phyloP scores from a whole-genome alignment of 2,797 vertebrate species.

The Ambastaia sidthimunki region DNA sequence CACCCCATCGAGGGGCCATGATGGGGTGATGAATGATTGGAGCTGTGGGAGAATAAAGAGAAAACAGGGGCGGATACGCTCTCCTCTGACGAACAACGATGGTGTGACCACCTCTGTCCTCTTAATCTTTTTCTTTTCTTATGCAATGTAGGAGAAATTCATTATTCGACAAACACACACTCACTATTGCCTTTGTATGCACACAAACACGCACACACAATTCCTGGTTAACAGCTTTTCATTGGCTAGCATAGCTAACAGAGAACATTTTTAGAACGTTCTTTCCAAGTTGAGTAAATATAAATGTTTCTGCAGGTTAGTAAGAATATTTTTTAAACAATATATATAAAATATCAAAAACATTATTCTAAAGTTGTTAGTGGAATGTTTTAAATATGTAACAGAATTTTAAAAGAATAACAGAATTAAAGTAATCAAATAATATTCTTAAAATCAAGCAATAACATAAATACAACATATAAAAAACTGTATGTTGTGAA shows the following conservation, averaged over 20 bases:
- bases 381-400: no score
- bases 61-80: not conserved
- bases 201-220: constrained; percentile 21
- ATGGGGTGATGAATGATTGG: constrained; percentile 73
- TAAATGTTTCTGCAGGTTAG: no score
- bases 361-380: no score
- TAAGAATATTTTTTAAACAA: no score
- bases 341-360: no score
- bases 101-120: constrained; percentile 18
- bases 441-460: no score
- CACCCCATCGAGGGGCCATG: constrained; percentile 68
- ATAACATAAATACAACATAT: no score
- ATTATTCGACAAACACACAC: constrained; percentile 3
- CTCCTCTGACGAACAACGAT: not conserved
- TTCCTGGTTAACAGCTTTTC: not conserved
- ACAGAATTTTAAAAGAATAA: no score
- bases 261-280: no score
- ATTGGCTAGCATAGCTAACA: constrained; percentile 21
- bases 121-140: constrained; percentile 1
- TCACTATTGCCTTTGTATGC: constrained; percentile 23
- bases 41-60: constrained; percentile 25
- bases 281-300: no score
- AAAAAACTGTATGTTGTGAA: no score
- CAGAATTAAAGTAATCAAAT: no score
- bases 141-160: not conserved